Base-by-base conservation (phyloP, 2,797 vertebrate species). In the Danio choprae region DNA sequence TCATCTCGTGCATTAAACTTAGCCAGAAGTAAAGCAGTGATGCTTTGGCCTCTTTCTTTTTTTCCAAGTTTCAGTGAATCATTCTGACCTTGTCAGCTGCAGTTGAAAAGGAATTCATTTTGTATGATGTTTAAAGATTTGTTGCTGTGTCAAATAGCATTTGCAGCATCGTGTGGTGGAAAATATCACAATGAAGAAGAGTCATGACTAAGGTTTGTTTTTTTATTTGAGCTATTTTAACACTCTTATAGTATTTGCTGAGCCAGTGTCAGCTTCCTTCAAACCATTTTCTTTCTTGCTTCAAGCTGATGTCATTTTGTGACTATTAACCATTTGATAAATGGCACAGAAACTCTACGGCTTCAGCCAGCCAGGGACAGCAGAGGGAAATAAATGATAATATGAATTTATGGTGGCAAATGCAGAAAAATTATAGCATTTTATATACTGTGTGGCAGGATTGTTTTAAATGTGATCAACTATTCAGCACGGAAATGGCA, bases 1-100 rank as follows among this genome's bases (percentile, higher is more conserved):
- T 87, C 79, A 84, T 70, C 60, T 60, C 74, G 36, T 59, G 74
- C 56, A 51, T 75, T 86, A 74, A 53, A 73, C 58, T 80, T 75
- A 83, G 85, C 60, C 77, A 70, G 67, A 74, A 82, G 64, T 79
- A 82, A 68, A 76, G 70, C 65, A 65, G 46, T 67, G 59, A 53
- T 16, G 81, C 60, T 70, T 74, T 56, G 69, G 46, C 51, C 73
- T 73, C 55, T 72, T 15, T 63, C 75, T 81, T 71, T 65, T 71
- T 71, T 38, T 9, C 22, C 38, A 48, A 44, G 44, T 73, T 78
- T 68, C 64, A 68, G 40, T 81, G 63, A 74, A 68, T 58, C 50
- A 44, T 51, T 70, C 48, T 81, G 36, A 77, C 69, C 74, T 77
- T 71, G 53, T 67, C 68, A 40, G 58, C 46, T 18, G 20, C 50